A percentile compares a stretch with the other conserved stretches of the same genome.
Conservation (phyloP, 2,113 vertebrate species). For the Rhabdornis inornatus region DNA sequence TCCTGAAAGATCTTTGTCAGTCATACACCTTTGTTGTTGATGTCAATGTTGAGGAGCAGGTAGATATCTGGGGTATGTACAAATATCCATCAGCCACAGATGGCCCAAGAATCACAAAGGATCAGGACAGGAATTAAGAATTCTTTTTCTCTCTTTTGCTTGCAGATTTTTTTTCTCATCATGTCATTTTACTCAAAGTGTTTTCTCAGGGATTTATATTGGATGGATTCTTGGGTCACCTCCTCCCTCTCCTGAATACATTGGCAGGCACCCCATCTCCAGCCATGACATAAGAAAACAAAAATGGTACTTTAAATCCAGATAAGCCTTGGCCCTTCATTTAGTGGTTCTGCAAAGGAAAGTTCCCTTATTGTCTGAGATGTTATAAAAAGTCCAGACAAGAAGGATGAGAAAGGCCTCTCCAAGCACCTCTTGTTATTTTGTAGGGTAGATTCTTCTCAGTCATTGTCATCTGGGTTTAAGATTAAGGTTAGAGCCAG, state of each 20-base stretch:
- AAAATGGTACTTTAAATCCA: neutral
- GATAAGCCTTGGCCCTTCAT: neutral
- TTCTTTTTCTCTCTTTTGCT: neutral
- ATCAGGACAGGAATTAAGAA: neutral
- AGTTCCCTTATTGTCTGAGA: neutral
- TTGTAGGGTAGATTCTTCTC: neutral
- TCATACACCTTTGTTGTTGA: neutral
- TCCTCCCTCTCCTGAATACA: neutral
- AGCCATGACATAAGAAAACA: neutral
- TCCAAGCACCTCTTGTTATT: neutral
- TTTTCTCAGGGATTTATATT: neutral
- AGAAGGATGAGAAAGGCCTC: neutral
- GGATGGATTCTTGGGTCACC: neutral
- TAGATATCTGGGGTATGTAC: no score
- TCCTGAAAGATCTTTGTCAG: neutral
- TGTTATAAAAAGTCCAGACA: neutral
- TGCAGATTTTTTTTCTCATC: neutral
- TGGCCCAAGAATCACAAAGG: neutral
- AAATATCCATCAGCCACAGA: neutral
- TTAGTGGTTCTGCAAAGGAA: neutral
- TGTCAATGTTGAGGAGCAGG: rapidly evolving
- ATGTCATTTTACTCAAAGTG: neutral
- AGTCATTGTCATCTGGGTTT: neutral
- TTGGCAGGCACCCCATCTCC: neutral
- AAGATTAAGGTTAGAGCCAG: neutral